Base-by-base conservation (phyloP, 2,797 vertebrate species). In the Catamblyrhynchus diadema region DNA sequence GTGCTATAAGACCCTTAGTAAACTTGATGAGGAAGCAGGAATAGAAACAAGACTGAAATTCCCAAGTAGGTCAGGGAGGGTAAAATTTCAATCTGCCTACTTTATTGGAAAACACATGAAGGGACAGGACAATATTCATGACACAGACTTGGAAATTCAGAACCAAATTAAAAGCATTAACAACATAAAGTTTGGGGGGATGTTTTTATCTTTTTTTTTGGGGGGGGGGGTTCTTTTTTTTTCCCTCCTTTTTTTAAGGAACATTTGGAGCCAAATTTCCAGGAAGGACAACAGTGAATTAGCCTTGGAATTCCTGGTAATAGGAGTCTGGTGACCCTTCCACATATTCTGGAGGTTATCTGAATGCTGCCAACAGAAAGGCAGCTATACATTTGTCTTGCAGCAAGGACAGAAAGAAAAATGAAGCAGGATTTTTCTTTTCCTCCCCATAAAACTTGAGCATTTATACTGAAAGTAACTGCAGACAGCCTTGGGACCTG, bases 361-460 rank as follows among this genome's bases (percentile, higher is more conserved):
- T 88, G 59, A 93, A 86, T 22, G 11, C 69, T 89, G 69, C 59
- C 92, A 86, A 84, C 54, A 96, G 69, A 81, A 96, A 95, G 51
- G 39, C 82, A 89, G 77, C 70, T 74, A 90, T 83, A 83, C 72
- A 83, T 95, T 67, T 90, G 39, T 89, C 85, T 94, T 95, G 59
- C 41, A 83, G 66, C 30, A 95, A 88, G 28, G 44, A 95, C 75
- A 94, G 88, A 90, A 86, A 80, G 71, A 78, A 91, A 92, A 96
- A 90, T 86, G 28, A 95, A 71, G 33, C 21, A 75, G 17, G 3
- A n/a, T 59, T 95, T 94, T 94, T 88, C 72, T 88, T 77, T 75
- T 90, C 32, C 27, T 91, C 23, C 64, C 37, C 24, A 70, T 91
- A 92, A 94, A 97, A 93, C 62, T 54, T 81, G 35, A 91, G 39